Conservation (phyloP, 2,113 vertebrate genomes). For the Nannospalax galili region DNA sequence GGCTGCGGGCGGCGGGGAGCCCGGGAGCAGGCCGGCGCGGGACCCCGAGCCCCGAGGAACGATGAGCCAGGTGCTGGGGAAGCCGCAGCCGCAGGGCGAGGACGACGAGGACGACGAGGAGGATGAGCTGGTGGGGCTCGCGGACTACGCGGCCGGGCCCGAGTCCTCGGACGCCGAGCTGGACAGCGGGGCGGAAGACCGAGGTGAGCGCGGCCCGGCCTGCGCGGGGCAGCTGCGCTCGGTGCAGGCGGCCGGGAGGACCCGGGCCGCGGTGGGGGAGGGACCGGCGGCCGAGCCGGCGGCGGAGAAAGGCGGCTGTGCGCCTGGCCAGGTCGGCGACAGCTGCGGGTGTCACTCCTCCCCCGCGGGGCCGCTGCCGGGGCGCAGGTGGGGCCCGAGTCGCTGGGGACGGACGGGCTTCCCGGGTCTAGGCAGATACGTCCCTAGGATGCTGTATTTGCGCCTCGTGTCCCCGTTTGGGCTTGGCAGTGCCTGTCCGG, state of each 20-base stretch:
- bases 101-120: constrained; percentile 83
- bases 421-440: constrained; percentile 4
- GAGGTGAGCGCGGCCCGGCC: constrained; percentile 80
- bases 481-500: neutral
- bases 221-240: neutral
- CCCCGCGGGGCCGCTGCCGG: neutral
- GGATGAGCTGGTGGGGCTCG: constrained; percentile 85
- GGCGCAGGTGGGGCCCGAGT: neutral
- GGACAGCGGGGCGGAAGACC: constrained; percentile 85
- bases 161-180: constrained; percentile 85
- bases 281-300: neutral
- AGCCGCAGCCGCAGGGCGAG: constrained; percentile 75
- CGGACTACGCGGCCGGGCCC: constrained; percentile 84
- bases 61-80: constrained; percentile 86
- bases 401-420: neutral
- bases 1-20: constrained; percentile 3
- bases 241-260: neutral
- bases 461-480: constrained; percentile 37
- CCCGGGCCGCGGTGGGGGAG: neutral
- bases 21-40: neutral
- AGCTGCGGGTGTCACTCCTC: constrained; percentile 87
- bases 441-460: constrained; percentile 57
- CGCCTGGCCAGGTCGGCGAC: constrained; percentile 72
- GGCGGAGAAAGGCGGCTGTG: neutral
- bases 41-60: constrained; percentile 50